Evolutionary conservation across 2,797 vertebrate genomes (phyloP).

Genomic region (Sebastes jordani): DNA sequence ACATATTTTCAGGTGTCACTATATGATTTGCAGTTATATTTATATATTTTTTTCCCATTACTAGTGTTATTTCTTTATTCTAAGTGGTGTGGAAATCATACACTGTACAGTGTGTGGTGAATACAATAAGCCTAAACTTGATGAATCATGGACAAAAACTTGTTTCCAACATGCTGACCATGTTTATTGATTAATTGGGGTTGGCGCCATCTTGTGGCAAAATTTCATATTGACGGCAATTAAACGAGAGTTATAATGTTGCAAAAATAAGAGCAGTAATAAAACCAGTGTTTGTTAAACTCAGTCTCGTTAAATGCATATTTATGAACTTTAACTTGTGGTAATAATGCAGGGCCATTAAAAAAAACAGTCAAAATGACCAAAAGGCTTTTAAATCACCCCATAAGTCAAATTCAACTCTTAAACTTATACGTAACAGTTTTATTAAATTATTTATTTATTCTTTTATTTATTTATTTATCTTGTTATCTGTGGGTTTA

Average conservation of each 20-base stretch:
- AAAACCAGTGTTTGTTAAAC: neutral
- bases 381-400: rapidly evolving
- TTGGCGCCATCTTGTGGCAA: constrained; percentile 71
- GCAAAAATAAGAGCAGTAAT: neutral
- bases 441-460: no score
- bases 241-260: neutral
- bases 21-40: no score
- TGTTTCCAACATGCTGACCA: constrained; percentile 42
- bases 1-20: no score
- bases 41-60: no score
- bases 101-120: neutral
- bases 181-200: constrained; percentile 30
- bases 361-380: neutral
- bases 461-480: rapidly evolving
- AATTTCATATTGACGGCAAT: neutral
- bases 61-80: no score
- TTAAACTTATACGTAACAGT: no score
- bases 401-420: neutral
- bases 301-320: rapidly evolving
- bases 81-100: no score
- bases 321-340: neutral
- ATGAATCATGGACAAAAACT: constrained; percentile 67
- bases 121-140: constrained; percentile 43
- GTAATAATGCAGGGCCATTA: neutral
- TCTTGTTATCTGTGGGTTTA: no score